A percentile compares a stretch with the other conserved stretches of the same genome.
These are phyloP conservation scores for Lates calcarifer DNA, from an alignment of 2,113 vertebrate species.

Conservation along the genomic window DNA sequence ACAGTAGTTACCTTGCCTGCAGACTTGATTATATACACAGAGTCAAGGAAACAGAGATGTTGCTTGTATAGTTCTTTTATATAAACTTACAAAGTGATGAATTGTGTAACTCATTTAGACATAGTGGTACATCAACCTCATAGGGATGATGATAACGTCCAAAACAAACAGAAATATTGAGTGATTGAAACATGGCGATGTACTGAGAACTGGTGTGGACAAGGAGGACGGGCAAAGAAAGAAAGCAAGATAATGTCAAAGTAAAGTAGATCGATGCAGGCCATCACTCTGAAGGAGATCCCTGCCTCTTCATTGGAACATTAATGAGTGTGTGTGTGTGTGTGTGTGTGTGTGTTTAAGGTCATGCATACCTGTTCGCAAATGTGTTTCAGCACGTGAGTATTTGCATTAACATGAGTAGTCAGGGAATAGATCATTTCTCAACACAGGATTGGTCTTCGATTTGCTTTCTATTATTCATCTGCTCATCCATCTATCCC, in stretches of 20 bases:
- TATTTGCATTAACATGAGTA: constrained; percentile 11
- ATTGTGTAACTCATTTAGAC: not conserved
- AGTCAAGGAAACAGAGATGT: not conserved
- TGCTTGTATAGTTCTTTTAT: not conserved
- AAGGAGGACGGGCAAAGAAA: not conserved
- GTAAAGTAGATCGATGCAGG: not conserved
- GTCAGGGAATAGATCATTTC: constrained; percentile 37
- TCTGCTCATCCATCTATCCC: constrained; percentile 44
- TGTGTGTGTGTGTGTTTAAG: not conserved
- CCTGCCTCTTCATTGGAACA: too few species aligned
- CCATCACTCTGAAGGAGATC: not conserved
- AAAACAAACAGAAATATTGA: constrained; percentile 7
- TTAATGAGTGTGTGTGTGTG: too few species aligned
- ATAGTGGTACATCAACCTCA: too few species aligned
- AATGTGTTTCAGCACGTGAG: not conserved
- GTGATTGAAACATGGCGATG: not conserved
- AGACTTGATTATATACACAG: not conserved
- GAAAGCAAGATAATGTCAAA: not conserved
- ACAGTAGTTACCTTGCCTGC: not conserved
- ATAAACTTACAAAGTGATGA: not conserved
- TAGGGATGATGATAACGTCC: not conserved
- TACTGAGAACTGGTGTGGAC: not conserved
- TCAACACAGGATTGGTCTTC: constrained; percentile 41
- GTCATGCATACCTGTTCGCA: not conserved
- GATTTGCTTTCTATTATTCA: constrained; percentile 64